phyloP scores from a whole-genome alignment of 2,888 invertebrate species.

The Sycophila texana region DNA sequence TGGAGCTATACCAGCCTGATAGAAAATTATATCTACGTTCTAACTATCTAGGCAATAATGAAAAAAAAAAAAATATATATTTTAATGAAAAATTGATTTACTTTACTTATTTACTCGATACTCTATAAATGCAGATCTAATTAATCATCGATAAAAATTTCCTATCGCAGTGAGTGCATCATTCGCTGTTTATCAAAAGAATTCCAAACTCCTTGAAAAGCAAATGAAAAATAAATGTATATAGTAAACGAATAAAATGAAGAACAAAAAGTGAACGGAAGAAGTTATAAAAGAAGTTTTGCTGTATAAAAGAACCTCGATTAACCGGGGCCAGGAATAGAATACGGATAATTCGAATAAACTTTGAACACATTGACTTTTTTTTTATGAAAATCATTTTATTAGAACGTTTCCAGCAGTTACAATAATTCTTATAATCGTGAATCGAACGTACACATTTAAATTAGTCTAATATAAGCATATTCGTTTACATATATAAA shows the following conservation, averaged over 20 bases:
- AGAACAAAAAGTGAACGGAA: conserved; percentile 9
- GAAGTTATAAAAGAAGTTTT: not conserved
- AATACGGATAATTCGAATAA: conserved; percentile 32
- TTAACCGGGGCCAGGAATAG: conserved; percentile 30
- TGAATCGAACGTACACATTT: conserved; percentile 1
- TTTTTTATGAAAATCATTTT: conserved; percentile 28
- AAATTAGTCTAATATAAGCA: conserved; percentile 7
- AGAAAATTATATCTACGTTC: conserved; percentile 6
- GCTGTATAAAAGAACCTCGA: conserved; percentile 29
- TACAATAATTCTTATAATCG: conserved; percentile 32
- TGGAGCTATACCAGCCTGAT: not conserved
- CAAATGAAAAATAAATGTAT: not conserved
- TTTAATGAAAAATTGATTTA: too few relatives aligned
- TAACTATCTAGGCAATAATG: not conserved
- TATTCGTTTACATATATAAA: not conserved
- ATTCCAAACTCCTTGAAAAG: too few relatives aligned
- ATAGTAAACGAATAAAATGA: not conserved
- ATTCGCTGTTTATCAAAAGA: too few relatives aligned
- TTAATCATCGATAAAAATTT: too few relatives aligned
- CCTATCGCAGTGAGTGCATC: too few relatives aligned
- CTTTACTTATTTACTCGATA: too few relatives aligned
- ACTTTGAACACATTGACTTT: conserved; percentile 6
- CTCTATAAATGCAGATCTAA: too few relatives aligned
- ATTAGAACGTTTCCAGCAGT: conserved; percentile 3
- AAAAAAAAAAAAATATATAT: too few relatives aligned